A percentile compares a stretch with the other conserved stretches of the same genome.
These are phyloP conservation scores for Eilema caniola DNA, from an alignment of 2,888 invertebrate genomes.

Conservation along the genomic window DNA sequence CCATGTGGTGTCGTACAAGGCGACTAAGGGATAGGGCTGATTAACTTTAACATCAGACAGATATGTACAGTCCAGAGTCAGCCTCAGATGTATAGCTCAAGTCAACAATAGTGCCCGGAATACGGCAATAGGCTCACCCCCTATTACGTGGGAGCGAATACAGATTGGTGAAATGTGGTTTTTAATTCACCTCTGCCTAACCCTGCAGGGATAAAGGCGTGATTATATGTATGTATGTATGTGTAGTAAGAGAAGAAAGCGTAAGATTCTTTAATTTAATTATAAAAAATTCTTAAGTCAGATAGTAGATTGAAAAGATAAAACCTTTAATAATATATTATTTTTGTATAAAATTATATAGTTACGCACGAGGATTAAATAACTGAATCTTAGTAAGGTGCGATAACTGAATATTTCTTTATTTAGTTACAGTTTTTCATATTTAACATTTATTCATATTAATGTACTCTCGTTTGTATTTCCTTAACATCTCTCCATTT, in stretches of 20 bases:
- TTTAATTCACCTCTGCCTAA: no score
- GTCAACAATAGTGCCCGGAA: no score
- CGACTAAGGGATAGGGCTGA: no score
- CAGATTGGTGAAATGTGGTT: no score
- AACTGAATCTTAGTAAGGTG: neutral
- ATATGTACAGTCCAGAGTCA: no score
- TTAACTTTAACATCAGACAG: no score
- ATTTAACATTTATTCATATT: neutral
- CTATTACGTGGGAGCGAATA: no score
- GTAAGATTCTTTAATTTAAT: conserved; percentile 1
- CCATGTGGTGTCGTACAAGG: no score
- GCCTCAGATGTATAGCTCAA: no score
- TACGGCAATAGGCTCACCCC: no score
- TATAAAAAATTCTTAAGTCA: neutral
- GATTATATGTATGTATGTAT: no score
- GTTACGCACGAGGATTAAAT: neutral
- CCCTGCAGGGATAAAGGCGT: no score
- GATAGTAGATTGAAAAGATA: neutral
- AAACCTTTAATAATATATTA: neutral
- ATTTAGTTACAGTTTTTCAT: conserved; percentile 2
- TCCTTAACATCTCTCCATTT: neutral
- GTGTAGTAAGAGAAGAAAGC: neutral
- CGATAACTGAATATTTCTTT: neutral
- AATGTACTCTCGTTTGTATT: neutral
- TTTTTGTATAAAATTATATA: conserved; percentile 1